These are phyloP conservation scores for Petrocephalus zakoni DNA, from an alignment of 2,113 vertebrate genomes.

Conservation along the genomic window DNA sequence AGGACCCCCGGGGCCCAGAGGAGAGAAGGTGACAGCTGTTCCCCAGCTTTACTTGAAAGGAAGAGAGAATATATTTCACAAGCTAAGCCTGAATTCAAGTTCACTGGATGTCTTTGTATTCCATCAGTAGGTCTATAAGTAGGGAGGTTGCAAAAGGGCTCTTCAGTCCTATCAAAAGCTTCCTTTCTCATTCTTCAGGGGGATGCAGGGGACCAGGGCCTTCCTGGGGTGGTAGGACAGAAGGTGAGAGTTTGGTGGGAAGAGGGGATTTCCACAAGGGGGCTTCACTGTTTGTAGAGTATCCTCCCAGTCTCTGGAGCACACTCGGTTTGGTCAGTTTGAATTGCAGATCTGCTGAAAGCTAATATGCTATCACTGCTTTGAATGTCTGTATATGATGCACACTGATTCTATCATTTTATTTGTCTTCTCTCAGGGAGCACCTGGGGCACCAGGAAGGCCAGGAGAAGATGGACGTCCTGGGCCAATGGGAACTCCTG, in stretches of 20 bases:
- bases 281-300: background rate
- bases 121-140: background rate
- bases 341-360: background rate
- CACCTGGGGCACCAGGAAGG: constrained; percentile 55
- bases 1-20: constrained; percentile 60
- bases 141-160: background rate
- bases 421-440: constrained; percentile 47
- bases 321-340: no score
- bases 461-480: constrained; percentile 69
- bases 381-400: background rate
- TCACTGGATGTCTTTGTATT: background rate
- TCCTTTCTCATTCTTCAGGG: constrained; percentile 57
- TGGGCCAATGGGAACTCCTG: constrained; percentile 77
- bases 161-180: background rate
- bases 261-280: background rate
- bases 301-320: background rate
- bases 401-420: background rate
- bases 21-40: constrained; percentile 59
- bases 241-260: constrained; percentile 60
- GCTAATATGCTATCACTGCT: background rate
- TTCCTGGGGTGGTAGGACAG: constrained; percentile 63
- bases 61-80: background rate
- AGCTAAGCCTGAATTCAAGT: background rate
- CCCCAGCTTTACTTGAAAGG: background rate
- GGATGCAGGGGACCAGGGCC: constrained; percentile 59